These are phyloP conservation scores for Oceanodroma tethys DNA, from an alignment of 2,113 vertebrate species.

Conservation along the genomic window DNA sequence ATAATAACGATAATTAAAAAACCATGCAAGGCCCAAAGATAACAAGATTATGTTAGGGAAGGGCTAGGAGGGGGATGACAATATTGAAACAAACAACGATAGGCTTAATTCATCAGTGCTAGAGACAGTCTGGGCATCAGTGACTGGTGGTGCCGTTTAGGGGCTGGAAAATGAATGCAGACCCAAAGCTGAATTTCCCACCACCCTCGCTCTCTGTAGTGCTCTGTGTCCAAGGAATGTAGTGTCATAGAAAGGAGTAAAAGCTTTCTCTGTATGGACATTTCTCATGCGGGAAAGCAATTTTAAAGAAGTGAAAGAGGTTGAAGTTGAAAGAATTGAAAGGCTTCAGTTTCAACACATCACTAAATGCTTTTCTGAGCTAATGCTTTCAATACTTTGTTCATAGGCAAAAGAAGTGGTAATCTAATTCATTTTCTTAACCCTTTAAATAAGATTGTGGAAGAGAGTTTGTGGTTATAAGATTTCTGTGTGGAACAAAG, in stretches of 20 bases:
- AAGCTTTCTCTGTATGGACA: neutral
- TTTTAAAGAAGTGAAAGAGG: neutral
- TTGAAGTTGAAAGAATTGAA: too few species aligned
- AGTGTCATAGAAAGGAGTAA: too few species aligned
- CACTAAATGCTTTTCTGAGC: neutral
- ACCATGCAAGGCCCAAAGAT: neutral
- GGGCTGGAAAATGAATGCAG: neutral
- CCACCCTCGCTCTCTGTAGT: accelerated
- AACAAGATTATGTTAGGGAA: neutral
- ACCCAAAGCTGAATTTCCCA: too few species aligned
- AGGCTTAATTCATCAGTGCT: neutral
- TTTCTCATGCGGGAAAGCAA: accelerated
- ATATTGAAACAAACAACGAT: neutral
- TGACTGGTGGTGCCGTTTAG: neutral
- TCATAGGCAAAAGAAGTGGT: neutral
- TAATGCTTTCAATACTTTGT: accelerated
- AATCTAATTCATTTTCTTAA: too few species aligned
- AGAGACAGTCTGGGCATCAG: accelerated
- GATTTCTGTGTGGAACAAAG: neutral
- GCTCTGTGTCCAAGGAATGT: accelerated
- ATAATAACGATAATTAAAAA: constrained; percentile 50
- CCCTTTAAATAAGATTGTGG: accelerated
- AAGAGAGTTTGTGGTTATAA: accelerated
- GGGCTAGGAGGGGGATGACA: neutral
- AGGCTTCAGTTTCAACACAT: neutral